A percentile compares a stretch with the other conserved stretches of the same genome.
These are phyloP conservation scores for Salpingus planirostris DNA, from an alignment of 2,888 invertebrate genomes.

Conservation along the genomic window DNA sequence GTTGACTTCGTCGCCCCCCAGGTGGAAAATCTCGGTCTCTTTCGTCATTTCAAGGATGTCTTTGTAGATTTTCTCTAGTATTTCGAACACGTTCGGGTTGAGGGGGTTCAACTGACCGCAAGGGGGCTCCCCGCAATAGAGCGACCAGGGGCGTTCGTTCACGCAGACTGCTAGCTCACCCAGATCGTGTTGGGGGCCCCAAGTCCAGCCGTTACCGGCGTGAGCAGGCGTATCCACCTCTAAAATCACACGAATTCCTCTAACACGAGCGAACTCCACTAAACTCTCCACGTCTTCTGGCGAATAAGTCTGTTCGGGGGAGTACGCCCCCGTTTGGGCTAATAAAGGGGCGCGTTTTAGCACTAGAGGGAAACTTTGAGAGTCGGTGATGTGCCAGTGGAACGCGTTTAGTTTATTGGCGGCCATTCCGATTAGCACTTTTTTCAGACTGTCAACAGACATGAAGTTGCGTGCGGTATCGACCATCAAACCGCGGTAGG, in stretches of 20 bases:
- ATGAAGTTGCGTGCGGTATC: conserved; percentile 90
- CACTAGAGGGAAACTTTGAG: conserved; percentile 85
- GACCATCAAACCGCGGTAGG: conserved; percentile 78
- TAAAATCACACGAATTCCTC: conserved; percentile 78
- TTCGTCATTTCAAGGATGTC: conserved; percentile 67
- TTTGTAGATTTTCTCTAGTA: conserved; percentile 64
- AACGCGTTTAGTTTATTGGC: conserved; percentile 85
- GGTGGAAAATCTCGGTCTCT: conserved; percentile 69
- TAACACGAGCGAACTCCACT: conserved; percentile 65
- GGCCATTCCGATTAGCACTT: conserved; percentile 80
- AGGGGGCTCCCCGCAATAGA: conserved; percentile 77
- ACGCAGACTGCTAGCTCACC: conserved; percentile 75
- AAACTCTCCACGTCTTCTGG: conserved; percentile 62
- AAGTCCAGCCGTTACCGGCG: conserved; percentile 79
- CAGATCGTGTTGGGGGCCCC: conserved; percentile 66
- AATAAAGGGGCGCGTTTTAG: conserved; percentile 67
- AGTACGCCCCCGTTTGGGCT: conserved; percentile 77
- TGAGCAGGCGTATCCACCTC: conserved; percentile 91
- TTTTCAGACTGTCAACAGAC: conserved; percentile 59
- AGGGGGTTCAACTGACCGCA: conserved; percentile 80
- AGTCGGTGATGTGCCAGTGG: conserved; percentile 88
- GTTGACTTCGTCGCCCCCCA: conserved; percentile 79
- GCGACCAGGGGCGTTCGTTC: conserved; percentile 66
- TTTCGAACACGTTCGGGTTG: conserved; percentile 65
- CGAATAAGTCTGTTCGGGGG: conserved; percentile 60